phyloP scores from a whole-genome alignment of 2,113 vertebrate species.

The Zapornia atra region DNA sequence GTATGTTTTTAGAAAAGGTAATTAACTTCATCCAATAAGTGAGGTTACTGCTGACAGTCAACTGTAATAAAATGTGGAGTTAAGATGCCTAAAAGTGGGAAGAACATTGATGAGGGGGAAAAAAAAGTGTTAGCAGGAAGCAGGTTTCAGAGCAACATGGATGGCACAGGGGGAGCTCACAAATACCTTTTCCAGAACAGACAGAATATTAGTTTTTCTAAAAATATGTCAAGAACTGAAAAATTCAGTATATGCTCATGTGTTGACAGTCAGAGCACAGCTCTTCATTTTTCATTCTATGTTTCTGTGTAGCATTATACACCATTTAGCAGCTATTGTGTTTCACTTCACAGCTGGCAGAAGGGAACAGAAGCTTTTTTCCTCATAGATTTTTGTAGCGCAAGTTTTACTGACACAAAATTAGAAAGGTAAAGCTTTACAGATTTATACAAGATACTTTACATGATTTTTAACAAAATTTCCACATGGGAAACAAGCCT shows the following conservation, averaged over 20 bases:
- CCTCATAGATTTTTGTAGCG: neutral
- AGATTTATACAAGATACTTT: neutral
- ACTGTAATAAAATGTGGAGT: neutral
- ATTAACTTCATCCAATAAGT: slow-evolving; percentile 38
- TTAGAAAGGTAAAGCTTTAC: neutral
- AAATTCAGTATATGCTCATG: neutral
- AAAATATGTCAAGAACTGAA: neutral
- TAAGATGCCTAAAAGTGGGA: neutral
- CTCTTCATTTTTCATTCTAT: neutral
- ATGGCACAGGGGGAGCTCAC: neutral
- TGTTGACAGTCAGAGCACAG: neutral
- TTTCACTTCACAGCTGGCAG: neutral
- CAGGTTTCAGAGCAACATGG: neutral
- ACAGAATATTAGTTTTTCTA: neutral
- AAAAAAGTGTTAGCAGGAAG: neutral
- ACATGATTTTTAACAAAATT: neutral
- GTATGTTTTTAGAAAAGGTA: slow-evolving; percentile 43
- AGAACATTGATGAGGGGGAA: neutral
- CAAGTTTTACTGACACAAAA: neutral
- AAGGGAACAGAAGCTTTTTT: neutral
- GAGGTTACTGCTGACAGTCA: slow-evolving; percentile 7
- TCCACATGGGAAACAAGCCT: neutral
- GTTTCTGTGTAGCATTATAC: neutral
- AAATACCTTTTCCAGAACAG: neutral
- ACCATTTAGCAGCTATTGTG: neutral